Evolutionary conservation across 2,113 vertebrate species (phyloP).

Genomic region (Psettodes erumei): DNA sequence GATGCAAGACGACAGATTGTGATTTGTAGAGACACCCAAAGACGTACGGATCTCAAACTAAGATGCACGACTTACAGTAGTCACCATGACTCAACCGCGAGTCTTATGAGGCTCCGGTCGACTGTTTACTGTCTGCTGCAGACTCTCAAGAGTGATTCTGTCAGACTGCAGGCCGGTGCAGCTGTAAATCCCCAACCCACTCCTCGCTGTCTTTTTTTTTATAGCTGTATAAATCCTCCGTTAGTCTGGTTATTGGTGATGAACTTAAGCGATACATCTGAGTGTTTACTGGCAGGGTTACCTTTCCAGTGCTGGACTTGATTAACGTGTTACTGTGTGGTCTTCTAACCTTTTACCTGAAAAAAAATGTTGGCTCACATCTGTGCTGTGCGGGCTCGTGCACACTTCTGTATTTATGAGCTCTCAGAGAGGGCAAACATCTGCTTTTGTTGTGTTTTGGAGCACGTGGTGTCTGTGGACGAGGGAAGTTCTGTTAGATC

Average conservation of each 20-base stretch:
- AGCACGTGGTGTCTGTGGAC: conserved; percentile 41
- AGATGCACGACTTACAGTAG: conserved; percentile 39
- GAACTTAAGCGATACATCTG: neutral
- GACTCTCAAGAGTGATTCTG: conserved; percentile 51
- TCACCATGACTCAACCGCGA: conserved; percentile 25
- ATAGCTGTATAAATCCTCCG: conserved; percentile 28
- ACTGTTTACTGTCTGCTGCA: conserved; percentile 57
- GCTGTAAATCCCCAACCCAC: conserved; percentile 48
- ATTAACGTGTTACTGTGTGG: conserved; percentile 47
- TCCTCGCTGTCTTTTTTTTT: conserved; percentile 43
- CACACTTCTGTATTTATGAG: conserved; percentile 71
- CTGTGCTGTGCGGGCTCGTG: conserved; percentile 32
- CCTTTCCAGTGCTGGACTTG: conserved; percentile 13
- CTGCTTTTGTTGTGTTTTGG: conserved; percentile 65
- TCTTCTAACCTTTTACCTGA: conserved; percentile 49
- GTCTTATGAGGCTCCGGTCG: conserved; percentile 48
- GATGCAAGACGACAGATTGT: conserved; percentile 23
- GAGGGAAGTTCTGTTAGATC: conserved; percentile 24
- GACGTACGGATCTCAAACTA: conserved; percentile 2
- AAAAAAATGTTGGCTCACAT: conserved; percentile 40
- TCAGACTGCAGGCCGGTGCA: conserved; percentile 47
- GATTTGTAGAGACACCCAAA: conserved; percentile 17
- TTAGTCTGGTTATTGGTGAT: conserved; percentile 4
- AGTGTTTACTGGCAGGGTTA: conserved; percentile 33
- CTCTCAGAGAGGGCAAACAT: conserved; percentile 54